A percentile compares a stretch with the other conserved stretches of the same genome.
Conservation (phyloP, 2,888 invertebrate species). For the Helobdella robusta region DNA sequence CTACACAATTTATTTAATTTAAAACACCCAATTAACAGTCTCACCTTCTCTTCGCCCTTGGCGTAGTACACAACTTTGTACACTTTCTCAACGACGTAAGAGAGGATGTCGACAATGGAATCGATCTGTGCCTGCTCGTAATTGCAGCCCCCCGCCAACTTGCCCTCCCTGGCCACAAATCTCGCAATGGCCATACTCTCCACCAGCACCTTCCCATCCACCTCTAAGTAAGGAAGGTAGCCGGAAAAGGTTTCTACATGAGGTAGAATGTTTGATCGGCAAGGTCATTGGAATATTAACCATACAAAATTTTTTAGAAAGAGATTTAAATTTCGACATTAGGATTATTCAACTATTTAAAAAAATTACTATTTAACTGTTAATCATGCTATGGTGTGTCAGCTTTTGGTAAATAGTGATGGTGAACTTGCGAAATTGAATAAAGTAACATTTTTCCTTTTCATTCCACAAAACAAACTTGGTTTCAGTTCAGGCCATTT, state of each 20-base stretch:
- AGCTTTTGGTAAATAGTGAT: no score
- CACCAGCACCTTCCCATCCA: conserved; percentile 33
- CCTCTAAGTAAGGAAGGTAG: conserved; percentile 34
- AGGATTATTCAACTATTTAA: no score
- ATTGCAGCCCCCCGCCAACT: conserved; percentile 30
- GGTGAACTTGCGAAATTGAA: no score
- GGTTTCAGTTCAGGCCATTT: conserved; percentile 29
- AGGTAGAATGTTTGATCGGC: no score
- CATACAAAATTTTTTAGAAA: no score
- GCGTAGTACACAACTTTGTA: conserved; percentile 18
- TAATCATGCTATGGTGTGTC: no score
- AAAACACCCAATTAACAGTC: no score
- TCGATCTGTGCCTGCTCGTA: conserved; percentile 31
- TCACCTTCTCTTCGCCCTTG: conserved; percentile 10
- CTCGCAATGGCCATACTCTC: conserved; percentile 37
- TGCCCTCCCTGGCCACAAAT: conserved; percentile 34
- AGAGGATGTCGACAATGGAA: conserved; percentile 28
- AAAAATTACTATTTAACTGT: no score
- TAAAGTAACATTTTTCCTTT: no score
- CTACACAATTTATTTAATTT: no score
- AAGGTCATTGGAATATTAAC: no score
- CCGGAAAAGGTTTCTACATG: not conserved
- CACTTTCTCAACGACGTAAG: conserved; percentile 28
- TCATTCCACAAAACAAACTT: conserved; percentile 21
- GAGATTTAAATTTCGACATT: no score